These are phyloP conservation scores for Dicerorhinus sumatrensis DNA, from an alignment of 2,113 vertebrate species.

Conservation along the genomic window DNA sequence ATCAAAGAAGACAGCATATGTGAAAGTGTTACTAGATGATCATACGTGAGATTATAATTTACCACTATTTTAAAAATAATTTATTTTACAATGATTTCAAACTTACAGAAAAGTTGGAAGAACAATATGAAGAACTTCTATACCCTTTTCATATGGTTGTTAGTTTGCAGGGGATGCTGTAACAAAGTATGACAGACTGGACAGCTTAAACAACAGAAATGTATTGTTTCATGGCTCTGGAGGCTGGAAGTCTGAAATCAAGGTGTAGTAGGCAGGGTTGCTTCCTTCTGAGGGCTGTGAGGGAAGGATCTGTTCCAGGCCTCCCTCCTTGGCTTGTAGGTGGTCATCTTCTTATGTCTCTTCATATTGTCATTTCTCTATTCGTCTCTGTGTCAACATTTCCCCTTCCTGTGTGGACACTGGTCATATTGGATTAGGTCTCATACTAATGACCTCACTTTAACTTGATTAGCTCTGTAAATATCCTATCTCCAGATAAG, in stretches of 20 bases:
- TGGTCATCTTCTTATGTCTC: background rate
- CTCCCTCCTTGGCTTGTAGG: background rate
- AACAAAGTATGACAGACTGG: background rate
- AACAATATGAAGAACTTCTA: background rate
- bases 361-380: background rate
- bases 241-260: background rate
- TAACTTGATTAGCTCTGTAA: background rate
- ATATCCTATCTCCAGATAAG: background rate
- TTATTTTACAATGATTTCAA: background rate
- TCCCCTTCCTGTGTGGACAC: background rate
- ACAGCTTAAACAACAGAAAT: background rate
- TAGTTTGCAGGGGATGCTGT: background rate
- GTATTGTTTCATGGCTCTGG: background rate
- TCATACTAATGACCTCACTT: background rate
- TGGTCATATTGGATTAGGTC: background rate
- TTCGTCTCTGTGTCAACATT: background rate
- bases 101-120: background rate
- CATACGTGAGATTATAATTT: background rate
- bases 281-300: background rate
- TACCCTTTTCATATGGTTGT: background rate
- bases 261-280: background rate
- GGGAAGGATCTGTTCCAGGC: background rate
- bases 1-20: background rate
- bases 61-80: background rate
- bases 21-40: background rate